Evolutionary conservation across 2,113 vertebrate species (phyloP).

Genomic region (Heloderma charlesbogerti): DNA sequence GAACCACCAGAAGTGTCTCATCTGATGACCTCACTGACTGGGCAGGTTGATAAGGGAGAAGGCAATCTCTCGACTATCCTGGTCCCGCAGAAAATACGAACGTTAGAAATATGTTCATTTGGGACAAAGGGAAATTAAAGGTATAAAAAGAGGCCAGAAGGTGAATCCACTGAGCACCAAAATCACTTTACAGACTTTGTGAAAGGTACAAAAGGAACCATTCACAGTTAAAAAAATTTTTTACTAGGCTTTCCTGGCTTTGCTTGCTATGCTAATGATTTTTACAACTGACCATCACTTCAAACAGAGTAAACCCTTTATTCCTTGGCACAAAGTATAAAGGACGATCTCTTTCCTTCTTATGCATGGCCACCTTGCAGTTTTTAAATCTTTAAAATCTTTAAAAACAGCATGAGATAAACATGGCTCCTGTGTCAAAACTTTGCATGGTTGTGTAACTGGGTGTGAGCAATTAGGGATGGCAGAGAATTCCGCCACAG

Average conservation of each 20-base stretch:
- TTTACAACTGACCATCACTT: too few relatives aligned
- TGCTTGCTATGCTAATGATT: neutral
- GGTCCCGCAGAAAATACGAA: accelerated
- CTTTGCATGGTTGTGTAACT: neutral
- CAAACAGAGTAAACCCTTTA: neutral
- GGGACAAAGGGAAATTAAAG: neutral
- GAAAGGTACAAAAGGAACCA: neutral
- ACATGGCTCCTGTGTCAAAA: neutral
- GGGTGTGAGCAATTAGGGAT: too few relatives aligned
- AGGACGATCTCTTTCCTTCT: neutral
- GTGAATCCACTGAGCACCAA: constrained; percentile 72
- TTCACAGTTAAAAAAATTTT: neutral
- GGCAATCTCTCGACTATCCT: too few relatives aligned
- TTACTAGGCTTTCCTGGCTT: neutral
- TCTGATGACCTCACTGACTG: too few relatives aligned
- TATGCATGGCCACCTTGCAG: neutral
- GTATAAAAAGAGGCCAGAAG: constrained; percentile 67
- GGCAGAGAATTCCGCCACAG: too few relatives aligned
- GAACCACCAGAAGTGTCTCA: too few relatives aligned
- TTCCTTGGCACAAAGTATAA: neutral
- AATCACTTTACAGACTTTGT: neutral
- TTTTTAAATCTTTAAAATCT: neutral
- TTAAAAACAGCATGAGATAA: neutral
- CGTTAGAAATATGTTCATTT: neutral
- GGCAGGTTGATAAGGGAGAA: too few relatives aligned